A percentile compares a stretch with the other conserved stretches of the same genome.
Evolutionary conservation across 2,888 invertebrate genomes (phyloP).

Genomic region (Mythimna vitellina): DNA sequence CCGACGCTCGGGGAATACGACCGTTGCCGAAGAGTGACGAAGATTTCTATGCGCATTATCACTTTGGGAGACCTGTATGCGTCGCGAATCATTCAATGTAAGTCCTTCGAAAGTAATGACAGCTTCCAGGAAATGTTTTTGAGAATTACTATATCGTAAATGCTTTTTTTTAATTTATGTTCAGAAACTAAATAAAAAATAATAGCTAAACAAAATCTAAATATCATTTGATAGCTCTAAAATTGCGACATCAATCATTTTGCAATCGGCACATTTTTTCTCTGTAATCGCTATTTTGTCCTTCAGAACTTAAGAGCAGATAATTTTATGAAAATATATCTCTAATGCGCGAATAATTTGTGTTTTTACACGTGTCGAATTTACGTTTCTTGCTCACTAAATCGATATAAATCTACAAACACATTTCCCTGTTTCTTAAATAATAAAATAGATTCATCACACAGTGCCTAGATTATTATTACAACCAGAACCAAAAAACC

Average conservation of each 20-base stretch:
- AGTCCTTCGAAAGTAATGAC: not conserved
- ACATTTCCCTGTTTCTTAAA: not conserved
- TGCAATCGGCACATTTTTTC: conserved; percentile 60
- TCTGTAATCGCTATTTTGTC: conserved; percentile 43
- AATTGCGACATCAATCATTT: conserved; percentile 60
- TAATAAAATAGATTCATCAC: too few relatives aligned
- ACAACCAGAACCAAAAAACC: not conserved
- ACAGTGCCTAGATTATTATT: not conserved
- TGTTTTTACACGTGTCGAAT: not conserved
- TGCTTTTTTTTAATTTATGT: conserved; percentile 13
- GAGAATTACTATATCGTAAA: not conserved
- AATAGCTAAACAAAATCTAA: conserved; percentile 36
- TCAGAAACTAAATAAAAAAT: conserved; percentile 27
- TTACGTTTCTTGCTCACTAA: not conserved
- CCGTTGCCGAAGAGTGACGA: too few relatives aligned
- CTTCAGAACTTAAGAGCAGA: conserved; percentile 35
- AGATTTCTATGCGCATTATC: too few relatives aligned
- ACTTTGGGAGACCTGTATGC: too few relatives aligned
- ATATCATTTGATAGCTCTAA: conserved; percentile 64
- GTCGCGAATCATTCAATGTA: too few relatives aligned
- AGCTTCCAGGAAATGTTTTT: not conserved
- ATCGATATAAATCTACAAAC: not conserved
- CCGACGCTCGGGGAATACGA: too few relatives aligned
- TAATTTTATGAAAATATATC: conserved; percentile 32
- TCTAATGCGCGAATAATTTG: conserved; percentile 27